These are phyloP conservation scores for Myrmophylax atrothorax DNA, from an alignment of 2,113 vertebrate species.

Conservation along the genomic window DNA sequence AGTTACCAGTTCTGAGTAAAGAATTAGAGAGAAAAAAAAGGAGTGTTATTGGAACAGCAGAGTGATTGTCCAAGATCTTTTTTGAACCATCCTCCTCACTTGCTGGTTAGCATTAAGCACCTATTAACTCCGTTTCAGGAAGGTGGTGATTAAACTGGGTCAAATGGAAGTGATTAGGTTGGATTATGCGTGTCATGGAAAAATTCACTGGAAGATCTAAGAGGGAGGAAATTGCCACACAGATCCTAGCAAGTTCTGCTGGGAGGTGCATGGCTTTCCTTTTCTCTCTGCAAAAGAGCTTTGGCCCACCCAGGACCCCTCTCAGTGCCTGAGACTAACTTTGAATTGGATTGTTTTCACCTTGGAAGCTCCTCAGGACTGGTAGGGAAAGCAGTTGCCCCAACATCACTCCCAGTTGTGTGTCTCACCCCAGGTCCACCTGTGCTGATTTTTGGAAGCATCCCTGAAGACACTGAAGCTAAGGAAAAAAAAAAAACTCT, in stretches of 20 bases:
- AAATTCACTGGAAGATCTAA: slow-evolving; percentile 21
- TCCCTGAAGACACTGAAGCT: background rate
- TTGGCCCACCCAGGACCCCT: background rate
- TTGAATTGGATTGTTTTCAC: background rate
- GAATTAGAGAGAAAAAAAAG: background rate
- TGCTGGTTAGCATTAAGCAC: background rate
- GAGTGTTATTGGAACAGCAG: background rate
- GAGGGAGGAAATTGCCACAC: background rate
- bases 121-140: slow-evolving; percentile 31
- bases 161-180: slow-evolving; percentile 60
- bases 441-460: background rate
- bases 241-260: slow-evolving; percentile 1
- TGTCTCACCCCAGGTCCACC: background rate
- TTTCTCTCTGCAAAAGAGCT: background rate
- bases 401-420: background rate
- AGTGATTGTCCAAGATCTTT: background rate
- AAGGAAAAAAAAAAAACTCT: background rate
- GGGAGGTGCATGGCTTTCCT: background rate
- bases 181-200: slow-evolving; percentile 49
- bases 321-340: background rate
- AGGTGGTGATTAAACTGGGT: slow-evolving; percentile 50
- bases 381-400: background rate
- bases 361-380: background rate
- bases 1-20: background rate
- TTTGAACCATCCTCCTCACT: background rate